These are phyloP conservation scores for Vombatus ursinus DNA, from an alignment of 2,113 vertebrate species.

Conservation along the genomic window DNA sequence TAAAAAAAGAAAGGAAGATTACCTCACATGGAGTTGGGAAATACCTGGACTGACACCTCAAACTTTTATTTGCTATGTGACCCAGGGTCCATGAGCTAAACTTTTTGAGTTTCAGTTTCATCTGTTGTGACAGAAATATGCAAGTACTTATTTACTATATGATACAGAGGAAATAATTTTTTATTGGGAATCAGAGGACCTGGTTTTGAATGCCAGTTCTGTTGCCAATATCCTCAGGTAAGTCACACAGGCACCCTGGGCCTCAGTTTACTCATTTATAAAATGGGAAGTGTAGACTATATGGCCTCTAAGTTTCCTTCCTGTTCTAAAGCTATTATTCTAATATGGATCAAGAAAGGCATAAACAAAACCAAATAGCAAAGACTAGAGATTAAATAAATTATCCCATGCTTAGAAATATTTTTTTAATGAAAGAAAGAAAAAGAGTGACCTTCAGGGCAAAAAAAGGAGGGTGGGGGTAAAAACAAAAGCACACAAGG, in stretches of 20 bases:
- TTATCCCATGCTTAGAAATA: not conserved
- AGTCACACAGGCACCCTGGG: not conserved
- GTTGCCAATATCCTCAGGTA: not conserved
- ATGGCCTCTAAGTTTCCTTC: not conserved
- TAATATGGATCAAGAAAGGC: not conserved
- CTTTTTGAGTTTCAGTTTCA: not conserved
- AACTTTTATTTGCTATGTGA: not conserved
- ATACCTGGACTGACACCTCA: not conserved
- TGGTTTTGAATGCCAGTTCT: not conserved
- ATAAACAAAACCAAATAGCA: not conserved
- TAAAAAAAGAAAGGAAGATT: not conserved
- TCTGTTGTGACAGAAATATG: not conserved
- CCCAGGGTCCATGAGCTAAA: not conserved
- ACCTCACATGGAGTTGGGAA: not conserved
- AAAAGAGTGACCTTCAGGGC: not conserved
- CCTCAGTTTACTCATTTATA: not conserved
- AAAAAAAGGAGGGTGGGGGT: not conserved
- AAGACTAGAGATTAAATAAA: not conserved
- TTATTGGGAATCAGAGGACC: not conserved
- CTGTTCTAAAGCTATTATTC: not conserved
- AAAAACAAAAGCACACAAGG: not conserved
- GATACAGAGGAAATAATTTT: not conserved
- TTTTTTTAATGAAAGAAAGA: not conserved
- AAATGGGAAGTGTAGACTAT: slow-evolving; percentile 18
- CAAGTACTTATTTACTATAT: not conserved